Evolutionary conservation across 2,797 vertebrate species (phyloP).

Genomic region (Knipowitschia caucasica): DNA sequence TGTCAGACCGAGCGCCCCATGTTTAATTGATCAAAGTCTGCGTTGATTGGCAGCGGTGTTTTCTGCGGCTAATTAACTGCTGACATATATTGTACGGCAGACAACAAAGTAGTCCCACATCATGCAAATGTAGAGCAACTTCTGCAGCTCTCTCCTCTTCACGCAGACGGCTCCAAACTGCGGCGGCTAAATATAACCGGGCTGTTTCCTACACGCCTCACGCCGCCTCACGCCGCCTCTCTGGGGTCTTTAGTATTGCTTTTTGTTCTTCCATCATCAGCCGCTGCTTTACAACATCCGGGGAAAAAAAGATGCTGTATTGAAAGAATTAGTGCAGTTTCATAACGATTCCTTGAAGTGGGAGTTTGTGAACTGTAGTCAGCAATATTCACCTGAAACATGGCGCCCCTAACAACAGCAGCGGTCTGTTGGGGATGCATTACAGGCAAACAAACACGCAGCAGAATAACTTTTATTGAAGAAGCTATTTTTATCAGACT

Average conservation of each 20-base stretch:
- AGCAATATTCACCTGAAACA: background rate
- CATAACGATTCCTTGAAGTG: background rate
- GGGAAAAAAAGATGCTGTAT: conserved; percentile 47
- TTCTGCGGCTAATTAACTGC: conserved; percentile 53
- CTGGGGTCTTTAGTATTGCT: conserved; percentile 39
- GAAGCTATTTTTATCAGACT: too few species aligned
- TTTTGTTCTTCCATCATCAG: conserved; percentile 28
- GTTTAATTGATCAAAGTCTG: conserved; percentile 65
- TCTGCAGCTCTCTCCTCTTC: conserved; percentile 40
- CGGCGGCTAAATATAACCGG: conserved; percentile 44
- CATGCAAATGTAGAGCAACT: conserved; percentile 60
- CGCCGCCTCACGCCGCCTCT: conserved; percentile 28
- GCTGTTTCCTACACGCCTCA: conserved; percentile 30
- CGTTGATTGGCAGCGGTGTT: conserved; percentile 33
- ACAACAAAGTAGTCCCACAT: conserved; percentile 43
- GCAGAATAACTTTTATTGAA: too few species aligned
- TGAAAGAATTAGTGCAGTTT: conserved; percentile 26
- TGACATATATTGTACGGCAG: conserved; percentile 36
- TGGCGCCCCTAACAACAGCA: too few species aligned
- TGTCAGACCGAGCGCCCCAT: conserved; percentile 41
- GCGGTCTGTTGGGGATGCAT: too few species aligned
- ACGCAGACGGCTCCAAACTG: conserved; percentile 29
- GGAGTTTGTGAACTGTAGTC: background rate
- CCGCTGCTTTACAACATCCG: conserved; percentile 38
- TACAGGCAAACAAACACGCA: too few species aligned